Base-by-base conservation (phyloP, 2,113 vertebrate genomes). In the Psammodynastes pulverulentus region DNA sequence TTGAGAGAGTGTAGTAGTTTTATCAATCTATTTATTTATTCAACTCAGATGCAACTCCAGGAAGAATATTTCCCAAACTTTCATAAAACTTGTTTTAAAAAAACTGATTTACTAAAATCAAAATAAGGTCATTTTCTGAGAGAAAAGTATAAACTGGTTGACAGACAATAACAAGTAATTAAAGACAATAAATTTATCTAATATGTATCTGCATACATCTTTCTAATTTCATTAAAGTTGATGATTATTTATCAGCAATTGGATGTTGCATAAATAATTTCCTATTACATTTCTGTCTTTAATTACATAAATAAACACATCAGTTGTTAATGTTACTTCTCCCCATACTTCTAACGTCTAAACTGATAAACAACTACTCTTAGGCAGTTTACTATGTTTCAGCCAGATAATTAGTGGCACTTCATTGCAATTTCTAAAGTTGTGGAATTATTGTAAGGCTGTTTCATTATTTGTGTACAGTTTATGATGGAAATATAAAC, bases 321-420 rank as follows among this genome's bases (percentile, higher is more conserved):
- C 17, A 79, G n/a, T 79, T 43, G 72, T 79, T 79, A 21, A 79
- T 79, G 34, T 85, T 96, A 93, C 91, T 97, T 97, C 94, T 97
- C 90, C 96, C 94, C 92, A 93, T 89, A 95, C 94, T 91, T 92
- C n/a, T 58, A 24, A 96, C 94, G 92, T 92, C 13, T 58, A 24
- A 96, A 95, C 52, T 95, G 4, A 94, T 96, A 96, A 96, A 97
- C 95, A 96, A 96, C 97, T 97, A 95, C 91, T 96, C 93, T 95
- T 97, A 95, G 94, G 93, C 90, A 86, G 94, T 94, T 96, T 96
- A 97, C 51, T 96, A 85, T 87, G 94, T 97, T 94, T 95, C 92
- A 92, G 89, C 93, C 95, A 95, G 95, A 96, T 95, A 96, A 94
- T 97, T 97, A 94, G 92, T 95, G 93, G 43, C 93, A 84, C 94